Evolutionary conservation across 2,888 invertebrate genomes (phyloP), one percentile per base, ranked within the genome.

Genomic region (Brachylomia viminalis): DNA sequence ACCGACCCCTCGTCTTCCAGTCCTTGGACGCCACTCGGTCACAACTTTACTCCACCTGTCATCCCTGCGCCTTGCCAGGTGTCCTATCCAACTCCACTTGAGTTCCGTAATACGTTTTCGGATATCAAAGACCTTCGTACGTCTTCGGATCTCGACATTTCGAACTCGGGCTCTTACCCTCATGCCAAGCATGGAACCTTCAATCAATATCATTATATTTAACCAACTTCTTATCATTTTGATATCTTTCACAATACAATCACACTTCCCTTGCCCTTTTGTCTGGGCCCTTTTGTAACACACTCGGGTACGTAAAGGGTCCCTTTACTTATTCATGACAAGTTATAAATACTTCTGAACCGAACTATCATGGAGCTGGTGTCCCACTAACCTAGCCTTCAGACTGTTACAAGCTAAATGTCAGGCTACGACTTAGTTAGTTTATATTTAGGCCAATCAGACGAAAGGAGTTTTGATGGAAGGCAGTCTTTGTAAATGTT

Each of bases 371-470:
- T 71, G 52, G 30, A 70, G 65, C 62, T 70, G 38, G 70, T 77
- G 84, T 23, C 70, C 84, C 52, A 84, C 56, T 84, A 42, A 86
- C 86, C 79, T 78, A 70, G 69, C 86, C 86, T 86, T 83, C 74
- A 23, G 1, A 64, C 65, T 56, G 68, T 74, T 74, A 82, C 78
- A 58, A 64, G 59, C 8, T 86, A 86, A 83, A 83, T 83, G 86
- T 78, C 86, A 86, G 64, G 30, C n/a, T 15, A 52, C 42, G 13
- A 38, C 33, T 56, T 23, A 49, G 47, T 42, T 66, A 5, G 30
- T 52, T 62, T 84, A 58, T 81, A 69, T 59, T 64, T 82, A 71
- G 56, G 54, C 68, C 49, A 38, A 66, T 79, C 47, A 56, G 38
- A 61, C 13, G 59, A 61, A 59, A 59, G n/a, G 17, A 62, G 33